Evolutionary conservation across 2,797 vertebrate species (phyloP), one percentile per base, ranked within the genome.

Genomic region (Ptychadena robeensis): DNA sequence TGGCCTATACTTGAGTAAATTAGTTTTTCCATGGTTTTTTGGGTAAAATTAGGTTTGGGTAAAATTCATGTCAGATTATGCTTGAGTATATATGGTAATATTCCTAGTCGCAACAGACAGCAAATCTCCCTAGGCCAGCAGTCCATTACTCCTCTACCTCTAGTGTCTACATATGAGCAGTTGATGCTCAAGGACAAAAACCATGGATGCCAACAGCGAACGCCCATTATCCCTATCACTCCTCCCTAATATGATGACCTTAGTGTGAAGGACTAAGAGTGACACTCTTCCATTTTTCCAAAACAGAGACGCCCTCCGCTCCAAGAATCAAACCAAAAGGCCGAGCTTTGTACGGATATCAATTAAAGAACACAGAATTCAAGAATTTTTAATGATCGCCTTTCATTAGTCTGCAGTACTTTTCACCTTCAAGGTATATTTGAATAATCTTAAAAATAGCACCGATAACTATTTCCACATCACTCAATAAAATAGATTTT

Each of bases 401-500:
- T 74, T 78, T 67, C 71, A 83, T 70, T 61, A 72, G 48, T 59
- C 63, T 40, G 8, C 25, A 63, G 35, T 73, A 30, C 22, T 38
- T 75, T 74, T 73, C 64, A 84, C 69, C 76, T 83, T 83, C 69
- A 66, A 79, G 79, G 28, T 74, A 68, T 59, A 59, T 25, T 14
- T 34, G 25, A 48, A 48, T 48, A 79, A 59, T 64, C 48, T 69
- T 53, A 80, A 75, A 82, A 67, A 75, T 67, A 66, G 44, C 64
- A 40, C 65, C 70, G 40, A 70, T 71, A 70, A 81, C 68, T 70
- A 63, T 73, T 72, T 73, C 57, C 78, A 76, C 72, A 85, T 85
- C 63, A 70, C 53, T 80, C 77, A 74, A 75, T 80, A 80, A 85
- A 85, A 85, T 63, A 88, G 88, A 91, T 90, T 91, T 90, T 57